Percentiles rank a stretch among this genome's conserved stretches.
Conservation (phyloP, 1,140 invertebrate genomes). For the Drosophila lacteicornis region DNA sequence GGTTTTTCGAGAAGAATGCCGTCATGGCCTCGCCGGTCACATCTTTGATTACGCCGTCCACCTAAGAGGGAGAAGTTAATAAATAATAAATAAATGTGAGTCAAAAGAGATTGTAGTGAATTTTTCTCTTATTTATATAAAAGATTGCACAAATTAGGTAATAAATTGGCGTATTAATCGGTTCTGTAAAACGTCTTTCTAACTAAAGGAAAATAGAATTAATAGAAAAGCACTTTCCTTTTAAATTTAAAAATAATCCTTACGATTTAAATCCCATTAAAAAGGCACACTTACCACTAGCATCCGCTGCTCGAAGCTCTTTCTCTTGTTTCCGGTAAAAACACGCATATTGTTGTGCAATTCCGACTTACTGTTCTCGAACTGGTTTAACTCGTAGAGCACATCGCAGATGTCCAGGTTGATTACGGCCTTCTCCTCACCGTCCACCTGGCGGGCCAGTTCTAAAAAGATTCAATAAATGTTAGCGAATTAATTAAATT, state of each 20-base stretch:
- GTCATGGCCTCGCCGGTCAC: conserved; percentile 65
- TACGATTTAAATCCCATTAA: no score
- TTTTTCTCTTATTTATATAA: no score
- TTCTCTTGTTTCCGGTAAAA: conserved; percentile 64
- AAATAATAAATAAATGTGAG: no score
- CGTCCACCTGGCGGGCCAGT: conserved; percentile 20
- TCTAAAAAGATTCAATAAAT: conserved; percentile 4
- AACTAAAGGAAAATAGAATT: no score
- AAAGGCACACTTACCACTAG: conserved; percentile 48
- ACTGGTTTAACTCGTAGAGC: conserved; percentile 76
- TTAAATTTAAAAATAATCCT: neutral
- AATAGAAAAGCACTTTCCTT: neutral
- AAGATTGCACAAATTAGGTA: no score
- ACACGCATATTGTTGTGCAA: conserved; percentile 65
- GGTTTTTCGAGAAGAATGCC: conserved; percentile 60
- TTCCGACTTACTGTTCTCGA: conserved; percentile 63
- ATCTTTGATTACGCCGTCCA: conserved; percentile 72
- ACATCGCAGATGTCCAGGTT: conserved; percentile 75
- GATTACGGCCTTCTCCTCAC: conserved; percentile 42
- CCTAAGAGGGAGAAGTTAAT: conserved; percentile 16
- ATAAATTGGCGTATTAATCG: no score
- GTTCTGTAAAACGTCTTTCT: no score
- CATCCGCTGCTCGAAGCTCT: conserved; percentile 52
- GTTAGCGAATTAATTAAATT: no score
- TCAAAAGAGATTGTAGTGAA: no score